A percentile compares a stretch with the other conserved stretches of the same genome.
Evolutionary conservation across 2,797 vertebrate genomes (phyloP).

Genomic region (Tolypeutes matacus): DNA sequence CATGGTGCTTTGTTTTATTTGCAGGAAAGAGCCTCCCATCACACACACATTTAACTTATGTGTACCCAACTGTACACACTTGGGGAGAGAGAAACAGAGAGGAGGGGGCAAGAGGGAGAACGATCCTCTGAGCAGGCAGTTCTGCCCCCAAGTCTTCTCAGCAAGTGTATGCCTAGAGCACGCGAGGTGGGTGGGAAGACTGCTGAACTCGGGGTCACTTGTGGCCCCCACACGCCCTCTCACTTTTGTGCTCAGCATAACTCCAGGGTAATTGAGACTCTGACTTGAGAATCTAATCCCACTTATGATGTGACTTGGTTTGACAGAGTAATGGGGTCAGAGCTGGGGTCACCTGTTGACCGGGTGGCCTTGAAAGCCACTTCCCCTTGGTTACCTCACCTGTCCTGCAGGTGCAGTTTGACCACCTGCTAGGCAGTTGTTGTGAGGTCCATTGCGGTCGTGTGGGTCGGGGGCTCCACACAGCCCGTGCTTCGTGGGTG

Average conservation of each 20-base stretch:
- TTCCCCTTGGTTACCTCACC: neutral
- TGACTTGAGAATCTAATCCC: neutral
- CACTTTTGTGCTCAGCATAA: neutral
- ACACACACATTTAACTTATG: neutral
- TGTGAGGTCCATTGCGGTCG: neutral
- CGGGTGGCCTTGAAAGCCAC: neutral
- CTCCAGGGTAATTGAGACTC: neutral
- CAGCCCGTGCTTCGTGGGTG: neutral
- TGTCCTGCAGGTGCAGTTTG: neutral
- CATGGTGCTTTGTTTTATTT: neutral
- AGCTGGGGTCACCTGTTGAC: neutral
- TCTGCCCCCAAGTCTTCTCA: neutral
- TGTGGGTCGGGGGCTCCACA: neutral
- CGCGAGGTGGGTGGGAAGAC: neutral
- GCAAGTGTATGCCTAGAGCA: neutral
- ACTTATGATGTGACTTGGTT: neutral
- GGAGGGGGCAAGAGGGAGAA: neutral
- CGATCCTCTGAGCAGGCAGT: neutral
- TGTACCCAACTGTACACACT: neutral
- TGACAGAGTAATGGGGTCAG: neutral
- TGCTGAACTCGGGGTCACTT: neutral
- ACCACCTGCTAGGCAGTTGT: neutral
- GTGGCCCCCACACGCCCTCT: rapidly evolving
- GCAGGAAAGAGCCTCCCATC: neutral
- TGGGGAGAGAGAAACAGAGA: neutral